Conservation (phyloP, 2,888 invertebrate species). For the Mechanitis mazaeus region DNA sequence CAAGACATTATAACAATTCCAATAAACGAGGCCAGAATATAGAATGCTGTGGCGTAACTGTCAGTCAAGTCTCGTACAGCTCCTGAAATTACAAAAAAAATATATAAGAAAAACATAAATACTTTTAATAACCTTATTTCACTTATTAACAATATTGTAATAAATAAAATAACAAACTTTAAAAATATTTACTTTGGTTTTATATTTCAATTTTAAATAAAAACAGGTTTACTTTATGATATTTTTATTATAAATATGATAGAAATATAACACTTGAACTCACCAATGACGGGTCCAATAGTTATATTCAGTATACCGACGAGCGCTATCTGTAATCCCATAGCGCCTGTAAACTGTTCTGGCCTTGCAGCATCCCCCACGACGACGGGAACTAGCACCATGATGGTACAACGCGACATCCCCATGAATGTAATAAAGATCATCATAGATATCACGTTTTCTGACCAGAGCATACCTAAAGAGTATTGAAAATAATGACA, state of each 20-base stretch:
- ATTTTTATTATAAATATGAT: too few species aligned
- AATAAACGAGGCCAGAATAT: slow-evolving; percentile 63
- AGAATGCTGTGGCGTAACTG: slow-evolving; percentile 76
- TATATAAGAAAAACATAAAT: not conserved
- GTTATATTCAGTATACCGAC: slow-evolving; percentile 69
- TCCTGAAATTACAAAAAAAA: slow-evolving; percentile 52
- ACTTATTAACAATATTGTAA: too few species aligned
- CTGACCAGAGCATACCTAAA: slow-evolving; percentile 52
- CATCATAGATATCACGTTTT: slow-evolving; percentile 38
- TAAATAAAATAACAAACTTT: too few species aligned
- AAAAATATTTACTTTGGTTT: too few species aligned
- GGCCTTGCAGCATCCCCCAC: slow-evolving; percentile 74
- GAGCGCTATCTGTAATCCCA: slow-evolving; percentile 76
- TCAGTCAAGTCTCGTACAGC: slow-evolving; percentile 75
- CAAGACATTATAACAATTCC: slow-evolving; percentile 51
- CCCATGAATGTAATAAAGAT: slow-evolving; percentile 65
- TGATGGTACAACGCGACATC: slow-evolving; percentile 69
- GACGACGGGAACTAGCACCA: slow-evolving; percentile 73
- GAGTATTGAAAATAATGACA: slow-evolving; percentile 11
- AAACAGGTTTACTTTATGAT: too few species aligned
- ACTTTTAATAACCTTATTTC: too few species aligned
- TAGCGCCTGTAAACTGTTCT: slow-evolving; percentile 76
- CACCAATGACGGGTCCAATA: slow-evolving; percentile 77
- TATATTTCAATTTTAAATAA: too few species aligned
- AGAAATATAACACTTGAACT: not conserved